Conservation (phyloP, 2,113 vertebrate species). For the Sterna hirundo region DNA sequence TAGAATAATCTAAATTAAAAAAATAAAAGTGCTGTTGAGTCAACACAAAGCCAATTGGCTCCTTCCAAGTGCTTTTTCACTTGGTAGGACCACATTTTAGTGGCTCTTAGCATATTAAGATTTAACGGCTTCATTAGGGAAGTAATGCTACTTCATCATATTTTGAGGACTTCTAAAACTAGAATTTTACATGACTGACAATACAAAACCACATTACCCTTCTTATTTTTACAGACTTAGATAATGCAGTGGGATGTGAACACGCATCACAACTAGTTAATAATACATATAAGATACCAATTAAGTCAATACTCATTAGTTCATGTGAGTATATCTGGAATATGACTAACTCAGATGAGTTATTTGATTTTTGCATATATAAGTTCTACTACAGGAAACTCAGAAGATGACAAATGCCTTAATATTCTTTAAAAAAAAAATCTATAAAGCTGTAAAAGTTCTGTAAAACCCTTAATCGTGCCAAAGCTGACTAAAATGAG, state of each 20-base stretch:
- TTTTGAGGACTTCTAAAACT: conserved; percentile 9
- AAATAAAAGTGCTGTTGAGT: background rate
- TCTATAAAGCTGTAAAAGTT: background rate
- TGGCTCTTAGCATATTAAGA: background rate
- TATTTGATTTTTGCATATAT: background rate
- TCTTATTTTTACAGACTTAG: background rate
- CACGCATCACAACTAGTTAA: background rate
- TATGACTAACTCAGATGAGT: background rate
- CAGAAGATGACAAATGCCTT: background rate
- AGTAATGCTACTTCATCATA: background rate
- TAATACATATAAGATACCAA: background rate
- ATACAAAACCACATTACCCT: background rate
- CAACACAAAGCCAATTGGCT: background rate
- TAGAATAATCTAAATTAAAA: background rate
- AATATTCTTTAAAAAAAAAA: background rate
- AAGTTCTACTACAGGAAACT: background rate
- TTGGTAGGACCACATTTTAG: background rate
- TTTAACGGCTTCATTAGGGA: conserved; percentile 3
- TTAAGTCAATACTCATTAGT: background rate
- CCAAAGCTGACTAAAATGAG: background rate
- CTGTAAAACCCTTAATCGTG: background rate
- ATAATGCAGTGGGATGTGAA: background rate
- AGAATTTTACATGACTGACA: background rate
- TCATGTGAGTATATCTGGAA: background rate
- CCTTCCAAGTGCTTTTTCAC: conserved; percentile 3